Conservation (phyloP, 2,888 invertebrate species). For the Sphaerophoria taeniata region DNA sequence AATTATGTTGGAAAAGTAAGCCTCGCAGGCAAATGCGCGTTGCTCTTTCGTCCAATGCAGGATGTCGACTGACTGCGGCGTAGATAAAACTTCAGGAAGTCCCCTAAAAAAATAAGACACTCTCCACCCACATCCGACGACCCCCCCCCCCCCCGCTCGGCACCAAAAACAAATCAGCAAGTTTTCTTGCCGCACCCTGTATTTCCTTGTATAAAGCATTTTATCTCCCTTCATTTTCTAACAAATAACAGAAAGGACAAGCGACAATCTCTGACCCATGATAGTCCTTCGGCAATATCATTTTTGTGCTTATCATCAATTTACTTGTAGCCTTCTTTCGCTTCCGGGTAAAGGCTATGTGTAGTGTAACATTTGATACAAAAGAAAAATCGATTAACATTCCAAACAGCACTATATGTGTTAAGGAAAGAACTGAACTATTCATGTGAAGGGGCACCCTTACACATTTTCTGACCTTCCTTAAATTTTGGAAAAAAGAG, state of each 20-base stretch:
- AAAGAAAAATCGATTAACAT: slow-evolving; percentile 26
- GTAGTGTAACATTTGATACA: slow-evolving; percentile 5
- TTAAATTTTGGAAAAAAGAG: too few relatives aligned
- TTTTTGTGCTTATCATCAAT: slow-evolving; percentile 29
- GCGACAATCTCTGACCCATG: slow-evolving; percentile 18
- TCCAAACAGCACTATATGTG: slow-evolving; percentile 4
- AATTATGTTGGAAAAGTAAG: too few relatives aligned
- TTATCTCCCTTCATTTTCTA: not conserved
- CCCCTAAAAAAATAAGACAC: too few relatives aligned
- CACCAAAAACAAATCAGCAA: too few relatives aligned
- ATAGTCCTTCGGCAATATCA: slow-evolving; percentile 17
- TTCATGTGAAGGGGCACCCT: not conserved
- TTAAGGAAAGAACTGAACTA: not conserved
- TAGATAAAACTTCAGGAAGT: too few relatives aligned
- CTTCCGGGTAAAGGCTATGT: not conserved
- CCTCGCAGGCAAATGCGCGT: too few relatives aligned
- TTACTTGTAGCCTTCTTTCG: not conserved
- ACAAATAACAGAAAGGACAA: not conserved
- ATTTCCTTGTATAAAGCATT: not conserved
- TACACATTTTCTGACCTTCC: not conserved
- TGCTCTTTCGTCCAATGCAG: too few relatives aligned
- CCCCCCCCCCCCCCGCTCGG: too few relatives aligned
- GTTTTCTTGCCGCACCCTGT: too few relatives aligned
- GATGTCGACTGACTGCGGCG: too few relatives aligned
- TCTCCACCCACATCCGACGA: too few relatives aligned